Base-by-base conservation (phyloP, 1,140 invertebrate genomes). In the Drosophila watanabei region DNA sequence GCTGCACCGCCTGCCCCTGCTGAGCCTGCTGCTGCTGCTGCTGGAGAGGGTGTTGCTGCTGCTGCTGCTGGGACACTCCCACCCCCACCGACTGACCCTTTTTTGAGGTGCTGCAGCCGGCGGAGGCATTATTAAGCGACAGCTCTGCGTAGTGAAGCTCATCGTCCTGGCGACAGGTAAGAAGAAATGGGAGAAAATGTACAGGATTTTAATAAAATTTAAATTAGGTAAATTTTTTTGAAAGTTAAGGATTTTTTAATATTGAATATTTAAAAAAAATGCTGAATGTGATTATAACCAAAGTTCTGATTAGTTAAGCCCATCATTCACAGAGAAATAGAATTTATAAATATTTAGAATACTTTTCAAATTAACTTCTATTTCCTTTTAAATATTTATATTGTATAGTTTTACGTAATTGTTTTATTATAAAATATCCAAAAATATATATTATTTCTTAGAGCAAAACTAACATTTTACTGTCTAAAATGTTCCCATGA, bases 71-170 rank as follows among this genome's bases (percentile, higher is more conserved):
- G 92, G 33, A 10, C 56, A 64, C 71, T n/a, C 51, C 48, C 46
- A 64, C 63, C 16, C 49, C 43, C 59, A 70, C 41, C 35, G 80
- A 57, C 62, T 91, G 78, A 16, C 66, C 66, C 60, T 87, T 75
- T 71, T 91, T 80, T 32, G 76, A 69, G 70, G 49, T 78, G 80
- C 75, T 73, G 49, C 80, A 35, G 46, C 70, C 54, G n/a, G 54
- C 92, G 39, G 94, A 82, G 93, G 90, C 37, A 93, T 57, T 71
- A 41, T 69, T 75, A 64, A 96, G 93, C 59, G 95, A 95, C 54
- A 96, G 93, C 79, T 96, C 96, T 30, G 96, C 96, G 82, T 96
- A 96, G 57, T 96, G 96, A 75, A 96, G 95, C 92, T 96, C 96
- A 57, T 96, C 95, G 54, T 93, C 93, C 80, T 94, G 43, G 10